A percentile compares a stretch with the other conserved stretches of the same genome.
phyloP scores from a whole-genome alignment of 2,888 invertebrate species.

The Cacoxenus indagator region DNA sequence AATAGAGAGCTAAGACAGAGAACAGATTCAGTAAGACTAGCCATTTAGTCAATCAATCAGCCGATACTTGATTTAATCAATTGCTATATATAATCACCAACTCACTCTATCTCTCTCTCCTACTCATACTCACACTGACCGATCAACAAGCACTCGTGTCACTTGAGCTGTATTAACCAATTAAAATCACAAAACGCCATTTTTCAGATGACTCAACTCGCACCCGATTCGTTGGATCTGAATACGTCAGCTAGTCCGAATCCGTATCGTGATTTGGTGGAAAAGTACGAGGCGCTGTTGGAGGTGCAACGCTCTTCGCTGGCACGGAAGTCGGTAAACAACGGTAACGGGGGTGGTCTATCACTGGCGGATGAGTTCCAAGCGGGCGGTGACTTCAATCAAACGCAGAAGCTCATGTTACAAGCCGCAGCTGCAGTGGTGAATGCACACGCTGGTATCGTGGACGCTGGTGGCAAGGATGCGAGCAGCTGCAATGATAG shows the following conservation, averaged over 20 bases:
- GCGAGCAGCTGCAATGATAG: constrained; percentile 38
- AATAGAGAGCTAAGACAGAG: neutral
- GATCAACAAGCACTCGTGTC: neutral
- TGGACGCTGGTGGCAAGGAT: neutral
- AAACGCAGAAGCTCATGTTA: constrained; percentile 51
- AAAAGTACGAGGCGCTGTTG: constrained; percentile 87
- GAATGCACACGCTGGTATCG: constrained; percentile 48
- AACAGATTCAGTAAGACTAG: no score
- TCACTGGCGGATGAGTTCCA: constrained; percentile 77
- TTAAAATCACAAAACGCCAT: constrained; percentile 11
- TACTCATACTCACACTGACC: neutral
- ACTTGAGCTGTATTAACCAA: constrained; percentile 10
- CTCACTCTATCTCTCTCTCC: neutral
- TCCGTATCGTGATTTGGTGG: constrained; percentile 84
- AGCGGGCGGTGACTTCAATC: constrained; percentile 81
- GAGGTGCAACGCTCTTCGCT: constrained; percentile 81
- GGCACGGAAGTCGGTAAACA: constrained; percentile 69
- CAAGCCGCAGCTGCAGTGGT: constrained; percentile 58
- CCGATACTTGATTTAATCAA: neutral
- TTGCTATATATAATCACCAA: neutral
- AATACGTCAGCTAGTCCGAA: constrained; percentile 72
- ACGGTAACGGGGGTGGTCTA: constrained; percentile 35
- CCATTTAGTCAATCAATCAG: neutral
- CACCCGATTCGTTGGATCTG: constrained; percentile 56
- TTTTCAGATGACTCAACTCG: constrained; percentile 35